Base-by-base conservation (phyloP, 2,113 vertebrate genomes). In the Chaetodon auriga region DNA sequence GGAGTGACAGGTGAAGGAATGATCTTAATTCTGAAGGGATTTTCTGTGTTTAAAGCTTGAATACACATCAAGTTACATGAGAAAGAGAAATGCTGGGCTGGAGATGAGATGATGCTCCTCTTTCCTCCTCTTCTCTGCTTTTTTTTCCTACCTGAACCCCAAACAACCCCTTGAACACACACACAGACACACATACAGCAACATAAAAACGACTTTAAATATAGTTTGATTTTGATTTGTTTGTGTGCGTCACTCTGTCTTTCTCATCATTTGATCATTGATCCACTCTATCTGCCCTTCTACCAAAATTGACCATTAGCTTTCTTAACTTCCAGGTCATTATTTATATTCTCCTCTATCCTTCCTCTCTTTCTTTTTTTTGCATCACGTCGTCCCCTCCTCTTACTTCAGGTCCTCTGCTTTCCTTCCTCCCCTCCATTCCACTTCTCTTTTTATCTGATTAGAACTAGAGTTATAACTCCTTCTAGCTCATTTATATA, bases 11-110 rank as follows among this genome's bases (percentile, higher is more conserved):
- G 86, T 90, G 84, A 89, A 88, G 60, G 76, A 87, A 76, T 75
- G 62, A 87, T 88, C 83, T 86, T 86, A 69, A 89, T 91, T 90
- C 90, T 82, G 80, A 84, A n/a, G 89, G 82, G 87, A 89, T 79
- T 87, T 60, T 84, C 74, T 73, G 36, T 83, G 48, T 87, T 87
- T 79, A 83, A 89, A 74, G 84, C 77, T 79, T 86, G 71, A 84
- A 87, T 86, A 85, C 83, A 82, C 87, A 87, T 82, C 66, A 21
- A 16, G 72, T 76, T 81, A 77, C 54, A 85, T 79, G 81, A 74
- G 66, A 86, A 68, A 58, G 62, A 68, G 35, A 46, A 70, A 68
- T 12, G 35, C 18, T 12, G 9, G 2, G 35, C 55, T 15, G 36
- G 54, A 70, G 70, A 55, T 21, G 30, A 55, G 36, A 51, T 9